phyloP scores from a whole-genome alignment of 2,113 vertebrate species.

The Hemicordylus capensis region DNA sequence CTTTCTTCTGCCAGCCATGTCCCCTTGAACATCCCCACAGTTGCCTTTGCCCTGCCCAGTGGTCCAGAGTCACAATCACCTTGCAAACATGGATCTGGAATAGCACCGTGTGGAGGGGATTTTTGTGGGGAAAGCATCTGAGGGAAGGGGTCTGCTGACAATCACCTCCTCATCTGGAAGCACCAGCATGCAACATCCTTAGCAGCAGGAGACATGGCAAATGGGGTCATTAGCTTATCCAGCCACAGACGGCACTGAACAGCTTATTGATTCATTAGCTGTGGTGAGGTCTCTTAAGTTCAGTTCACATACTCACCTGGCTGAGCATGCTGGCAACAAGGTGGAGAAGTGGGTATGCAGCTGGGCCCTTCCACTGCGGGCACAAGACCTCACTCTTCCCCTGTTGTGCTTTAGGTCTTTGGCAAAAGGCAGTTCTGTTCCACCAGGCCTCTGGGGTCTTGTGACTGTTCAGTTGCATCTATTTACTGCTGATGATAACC shows the following conservation, averaged over 20 bases:
- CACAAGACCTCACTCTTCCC: background rate
- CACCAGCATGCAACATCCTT: background rate
- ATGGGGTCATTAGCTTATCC: background rate
- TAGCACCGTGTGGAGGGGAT: background rate
- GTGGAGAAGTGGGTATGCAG: background rate
- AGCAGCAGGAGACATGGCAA: background rate
- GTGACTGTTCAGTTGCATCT: background rate
- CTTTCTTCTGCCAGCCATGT: background rate
- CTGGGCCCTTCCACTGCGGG: too few species aligned
- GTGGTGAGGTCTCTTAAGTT: background rate
- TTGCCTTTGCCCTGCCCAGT: background rate
- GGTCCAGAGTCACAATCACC: background rate
- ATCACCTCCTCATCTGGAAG: background rate
- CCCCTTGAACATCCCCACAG: background rate
- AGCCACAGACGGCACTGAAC: background rate
- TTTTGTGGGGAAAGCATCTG: background rate
- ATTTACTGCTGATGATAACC: background rate
- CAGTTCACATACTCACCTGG: background rate
- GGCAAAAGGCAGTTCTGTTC: background rate
- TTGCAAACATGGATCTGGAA: background rate
- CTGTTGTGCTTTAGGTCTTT: background rate
- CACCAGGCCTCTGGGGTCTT: background rate
- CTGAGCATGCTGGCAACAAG: background rate
- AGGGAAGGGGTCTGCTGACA: background rate
- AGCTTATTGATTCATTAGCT: background rate